A percentile compares a stretch with the other conserved stretches of the same genome.
These are phyloP conservation scores for Xyliphius kryptos DNA, from an alignment of 2,113 vertebrate species.

Conservation along the genomic window DNA sequence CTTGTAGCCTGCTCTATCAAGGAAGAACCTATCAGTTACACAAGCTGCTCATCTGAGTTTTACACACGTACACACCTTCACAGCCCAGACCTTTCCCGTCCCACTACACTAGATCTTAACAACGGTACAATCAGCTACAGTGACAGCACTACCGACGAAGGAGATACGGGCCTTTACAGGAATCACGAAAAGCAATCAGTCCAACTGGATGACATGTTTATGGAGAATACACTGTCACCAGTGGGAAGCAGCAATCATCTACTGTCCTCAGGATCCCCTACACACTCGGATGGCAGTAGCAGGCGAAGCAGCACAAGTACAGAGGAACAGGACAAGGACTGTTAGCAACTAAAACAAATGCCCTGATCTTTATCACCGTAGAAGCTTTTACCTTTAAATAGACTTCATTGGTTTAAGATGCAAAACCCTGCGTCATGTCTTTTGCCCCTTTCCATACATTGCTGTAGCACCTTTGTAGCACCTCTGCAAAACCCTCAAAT, in stretches of 20 bases:
- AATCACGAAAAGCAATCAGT: constrained; percentile 71
- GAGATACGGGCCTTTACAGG: constrained; percentile 65
- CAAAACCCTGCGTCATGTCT: too few species aligned
- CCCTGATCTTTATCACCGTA: not conserved
- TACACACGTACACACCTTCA: constrained; percentile 71
- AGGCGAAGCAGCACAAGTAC: constrained; percentile 78
- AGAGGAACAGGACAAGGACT: constrained; percentile 78
- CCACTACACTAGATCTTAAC: constrained; percentile 56
- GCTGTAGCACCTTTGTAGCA: too few species aligned
- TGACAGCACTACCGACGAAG: constrained; percentile 63
- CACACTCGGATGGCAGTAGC: constrained; percentile 76
- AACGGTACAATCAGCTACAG: constrained; percentile 71
- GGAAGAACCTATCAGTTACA: constrained; percentile 72
- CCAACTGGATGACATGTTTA: constrained; percentile 89
- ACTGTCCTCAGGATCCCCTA: constrained; percentile 74
- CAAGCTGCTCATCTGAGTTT: constrained; percentile 72
- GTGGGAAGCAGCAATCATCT: constrained; percentile 67
- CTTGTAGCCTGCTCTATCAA: constrained; percentile 77
- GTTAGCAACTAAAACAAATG: constrained; percentile 65
- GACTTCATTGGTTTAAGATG: too few species aligned
- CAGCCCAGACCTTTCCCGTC: constrained; percentile 67
- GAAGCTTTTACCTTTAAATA: too few species aligned
- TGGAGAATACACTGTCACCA: constrained; percentile 86
- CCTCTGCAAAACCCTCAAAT: too few species aligned
- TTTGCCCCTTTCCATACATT: too few species aligned